Base-by-base conservation (phyloP, 2,113 vertebrate genomes). In the Origma solitaria region DNA sequence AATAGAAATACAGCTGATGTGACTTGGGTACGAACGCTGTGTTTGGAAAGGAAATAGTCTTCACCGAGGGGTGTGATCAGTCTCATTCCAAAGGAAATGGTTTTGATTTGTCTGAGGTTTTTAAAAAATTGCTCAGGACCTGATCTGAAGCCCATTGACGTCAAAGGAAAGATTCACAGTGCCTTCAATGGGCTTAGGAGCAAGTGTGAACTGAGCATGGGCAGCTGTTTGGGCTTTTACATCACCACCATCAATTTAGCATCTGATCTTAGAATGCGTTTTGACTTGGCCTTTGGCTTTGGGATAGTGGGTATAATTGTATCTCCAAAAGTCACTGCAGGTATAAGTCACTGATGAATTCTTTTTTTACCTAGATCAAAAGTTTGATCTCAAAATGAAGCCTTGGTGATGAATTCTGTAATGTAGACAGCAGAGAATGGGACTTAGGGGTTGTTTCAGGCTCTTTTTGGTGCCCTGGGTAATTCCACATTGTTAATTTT, bases 31-130 rank as follows among this genome's bases (percentile, higher is more conserved):
- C 1, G 23, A 93, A 86, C 81, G 22, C 83, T 88, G 80, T 80
- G 27, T 81, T 95, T 95, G 94, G 92, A 95, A 90, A 94, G 92
- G 95, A 95, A 95, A 96, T 86, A 92, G 83, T 94, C 86, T 90
- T 97, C 60, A 92, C 72, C 35, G 56, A 97, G 58, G 95, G 72
- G 91, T 81, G 86, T 92, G 94, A 93, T 81, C 68, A 68, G 68
- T 62, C 77, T 88, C 15, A 70, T 96, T 96, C 86, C 88, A 92
- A 95, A 75, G 35, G 91, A 97, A 93, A 95, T 96, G 95, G 95
- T 96, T 97, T 96, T 97, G 94, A 97, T 97, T 97, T 96, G 88
- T 88, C 80, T 97, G 96, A 94, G 96, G 96, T 94, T 97, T 95
- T 78, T 1, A 44, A 83, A 92, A 94, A 94, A 86, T n/a, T 92